Conservation (phyloP, 2,797 vertebrate species). For the Xenentodon cancila region DNA sequence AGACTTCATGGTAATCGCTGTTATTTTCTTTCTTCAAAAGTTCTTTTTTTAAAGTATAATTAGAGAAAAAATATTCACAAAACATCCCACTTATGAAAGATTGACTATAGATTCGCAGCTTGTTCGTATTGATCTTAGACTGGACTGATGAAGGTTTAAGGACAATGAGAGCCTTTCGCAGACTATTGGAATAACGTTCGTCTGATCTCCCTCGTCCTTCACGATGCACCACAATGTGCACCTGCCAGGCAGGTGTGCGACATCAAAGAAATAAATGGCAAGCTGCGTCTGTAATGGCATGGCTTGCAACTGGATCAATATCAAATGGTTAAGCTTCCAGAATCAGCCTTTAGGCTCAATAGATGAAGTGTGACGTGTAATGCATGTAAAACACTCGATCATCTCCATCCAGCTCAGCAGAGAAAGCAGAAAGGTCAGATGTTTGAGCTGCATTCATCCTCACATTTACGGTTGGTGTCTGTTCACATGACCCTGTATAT, state of each 20-base stretch:
- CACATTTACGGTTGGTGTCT: no score
- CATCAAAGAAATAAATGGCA: conserved; percentile 21
- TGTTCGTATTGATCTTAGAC: conserved; percentile 24
- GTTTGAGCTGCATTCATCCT: no score
- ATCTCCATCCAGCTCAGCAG: conserved; percentile 1
- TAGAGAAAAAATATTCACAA: background rate
- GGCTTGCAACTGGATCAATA: conserved; percentile 23
- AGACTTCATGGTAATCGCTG: conserved; percentile 36
- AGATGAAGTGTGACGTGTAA: background rate
- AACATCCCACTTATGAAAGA: background rate
- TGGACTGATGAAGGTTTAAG: conserved; percentile 10
- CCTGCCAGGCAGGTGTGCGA: conserved; percentile 24
- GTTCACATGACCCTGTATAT: no score
- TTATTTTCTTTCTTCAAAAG: conserved; percentile 8
- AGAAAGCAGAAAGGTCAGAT: background rate
- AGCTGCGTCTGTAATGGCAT: conserved; percentile 11
- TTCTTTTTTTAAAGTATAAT: conserved; percentile 7
- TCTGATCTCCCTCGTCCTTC: background rate
- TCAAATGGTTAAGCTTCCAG: conserved; percentile 11
- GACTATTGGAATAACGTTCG: conserved; percentile 14
- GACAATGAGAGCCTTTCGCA: conserved; percentile 8
- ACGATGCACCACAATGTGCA: conserved; percentile 10
- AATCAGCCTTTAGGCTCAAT: conserved; percentile 18
- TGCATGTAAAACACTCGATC: background rate
- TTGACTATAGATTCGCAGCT: background rate